Evolutionary conservation across 2,797 vertebrate species (phyloP).

Genomic region (Salmo trutta): DNA sequence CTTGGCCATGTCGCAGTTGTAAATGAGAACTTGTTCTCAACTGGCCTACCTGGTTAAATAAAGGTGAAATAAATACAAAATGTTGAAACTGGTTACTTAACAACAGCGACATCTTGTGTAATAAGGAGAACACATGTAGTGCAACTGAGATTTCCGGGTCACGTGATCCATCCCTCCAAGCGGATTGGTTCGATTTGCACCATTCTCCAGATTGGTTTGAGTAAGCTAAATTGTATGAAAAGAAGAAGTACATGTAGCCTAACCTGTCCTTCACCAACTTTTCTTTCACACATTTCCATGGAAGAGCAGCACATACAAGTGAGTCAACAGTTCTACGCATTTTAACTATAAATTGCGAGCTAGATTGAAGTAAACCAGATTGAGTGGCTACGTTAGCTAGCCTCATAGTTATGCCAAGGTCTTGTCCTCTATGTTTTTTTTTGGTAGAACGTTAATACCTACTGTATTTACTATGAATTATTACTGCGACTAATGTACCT

Average conservation of each 20-base stretch:
- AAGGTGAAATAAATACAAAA: no score
- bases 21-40: no score
- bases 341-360: not conserved
- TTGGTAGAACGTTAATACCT: not conserved
- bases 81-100: no score
- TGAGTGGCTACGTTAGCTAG: not conserved
- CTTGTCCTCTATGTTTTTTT: not conserved
- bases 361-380: not conserved
- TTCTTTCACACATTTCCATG: not conserved
- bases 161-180: not conserved
- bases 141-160: not conserved
- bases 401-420: not conserved
- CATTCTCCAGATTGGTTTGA: not conserved
- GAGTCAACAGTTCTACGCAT: not conserved
- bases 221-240: not conserved
- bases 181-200: not conserved
- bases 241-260: not conserved
- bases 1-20: no score
- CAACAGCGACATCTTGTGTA: no score
- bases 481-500: not conserved
- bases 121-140: no score
- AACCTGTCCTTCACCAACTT: not conserved
- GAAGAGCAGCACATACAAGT: not conserved
- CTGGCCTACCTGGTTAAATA: no score
- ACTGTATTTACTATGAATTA: not conserved